Evolutionary conservation across 2,888 invertebrate genomes (phyloP), one percentile per base, ranked within the genome.

Genomic region (Polyploca ridens): DNA sequence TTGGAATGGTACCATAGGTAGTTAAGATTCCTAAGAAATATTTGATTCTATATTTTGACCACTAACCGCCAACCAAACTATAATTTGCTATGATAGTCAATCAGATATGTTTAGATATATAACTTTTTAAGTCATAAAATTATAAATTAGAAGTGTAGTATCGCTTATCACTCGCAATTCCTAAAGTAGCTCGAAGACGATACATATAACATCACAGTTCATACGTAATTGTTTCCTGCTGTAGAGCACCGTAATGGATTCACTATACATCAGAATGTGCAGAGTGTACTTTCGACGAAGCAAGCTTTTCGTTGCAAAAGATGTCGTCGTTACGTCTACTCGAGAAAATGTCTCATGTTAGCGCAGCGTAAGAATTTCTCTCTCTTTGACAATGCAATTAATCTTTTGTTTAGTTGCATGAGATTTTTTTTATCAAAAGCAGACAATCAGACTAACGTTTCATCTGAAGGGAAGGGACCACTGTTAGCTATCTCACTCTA

Each of bases 211-310:
- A 7, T 16, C 10, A 46, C n/a, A 27, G 10, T 8, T 8, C 38
- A 3, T 7, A 19, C 16, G 57, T 60, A 65, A 65, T 63, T 59
- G 63, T 62, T 65, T 65, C 62, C 33, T 58, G 33, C 59, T 59
- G 59, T n/a, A 63, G 46, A 57, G 49, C 62, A 59, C 62, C 49
- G 62, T 65, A 65, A 63, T 65, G 65, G 63, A 59, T 59, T 49
- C 59, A 38, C 62, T 13, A 63, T 59, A 59, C 62, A 59, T 65
- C 35, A 59, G 62, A 58, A 54, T 49, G 59, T 65, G 35, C 49
- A 14, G 16, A 54, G 54, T 54, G 54, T 16, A 49, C 49, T 54
- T 16, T 16, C 54, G 3, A 19, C 54, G 54, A 54, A 54, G 54
- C 19, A 54, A 54, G 54, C 54, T 19, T 54, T 54, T 54, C 54